Percentiles rank a stretch among this genome's conserved stretches.
Conservation (phyloP, 2,113 vertebrate species). For the Grammomys surdaster region DNA sequence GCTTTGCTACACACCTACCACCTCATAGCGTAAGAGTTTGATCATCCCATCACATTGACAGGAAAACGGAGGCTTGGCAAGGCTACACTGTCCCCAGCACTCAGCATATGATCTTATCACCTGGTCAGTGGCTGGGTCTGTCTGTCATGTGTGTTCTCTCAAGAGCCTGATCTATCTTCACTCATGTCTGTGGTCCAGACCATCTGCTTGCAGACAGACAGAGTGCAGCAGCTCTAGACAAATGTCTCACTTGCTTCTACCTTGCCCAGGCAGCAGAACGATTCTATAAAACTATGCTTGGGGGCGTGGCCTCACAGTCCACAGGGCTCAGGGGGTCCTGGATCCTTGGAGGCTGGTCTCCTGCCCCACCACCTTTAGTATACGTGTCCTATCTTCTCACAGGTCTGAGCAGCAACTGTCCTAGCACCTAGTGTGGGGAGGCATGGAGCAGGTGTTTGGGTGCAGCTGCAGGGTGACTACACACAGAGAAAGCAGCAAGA, state of each 20-base stretch:
- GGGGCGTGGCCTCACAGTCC: neutral
- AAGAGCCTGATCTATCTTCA: neutral
- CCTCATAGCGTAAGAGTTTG: neutral
- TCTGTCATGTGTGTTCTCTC: neutral
- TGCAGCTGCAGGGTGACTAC: neutral
- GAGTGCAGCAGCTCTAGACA: neutral
- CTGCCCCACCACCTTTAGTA: neutral
- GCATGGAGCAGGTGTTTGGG: neutral
- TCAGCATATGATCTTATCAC: accelerated
- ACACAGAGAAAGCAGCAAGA: neutral
- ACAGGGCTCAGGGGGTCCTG: neutral
- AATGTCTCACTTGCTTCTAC: neutral
- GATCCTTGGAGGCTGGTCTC: neutral
- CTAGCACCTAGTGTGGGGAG: neutral
- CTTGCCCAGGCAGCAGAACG: neutral
- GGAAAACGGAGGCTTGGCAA: neutral
- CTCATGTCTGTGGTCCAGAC: neutral
- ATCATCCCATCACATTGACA: accelerated
- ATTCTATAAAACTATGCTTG: neutral
- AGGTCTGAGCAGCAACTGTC: neutral
- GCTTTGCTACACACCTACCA: neutral
- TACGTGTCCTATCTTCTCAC: neutral
- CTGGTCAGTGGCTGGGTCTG: neutral
- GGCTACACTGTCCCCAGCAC: neutral
- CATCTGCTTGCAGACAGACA: neutral